These are phyloP conservation scores for Eolophus roseicapilla DNA, from an alignment of 2,113 vertebrate species.

Conservation along the genomic window DNA sequence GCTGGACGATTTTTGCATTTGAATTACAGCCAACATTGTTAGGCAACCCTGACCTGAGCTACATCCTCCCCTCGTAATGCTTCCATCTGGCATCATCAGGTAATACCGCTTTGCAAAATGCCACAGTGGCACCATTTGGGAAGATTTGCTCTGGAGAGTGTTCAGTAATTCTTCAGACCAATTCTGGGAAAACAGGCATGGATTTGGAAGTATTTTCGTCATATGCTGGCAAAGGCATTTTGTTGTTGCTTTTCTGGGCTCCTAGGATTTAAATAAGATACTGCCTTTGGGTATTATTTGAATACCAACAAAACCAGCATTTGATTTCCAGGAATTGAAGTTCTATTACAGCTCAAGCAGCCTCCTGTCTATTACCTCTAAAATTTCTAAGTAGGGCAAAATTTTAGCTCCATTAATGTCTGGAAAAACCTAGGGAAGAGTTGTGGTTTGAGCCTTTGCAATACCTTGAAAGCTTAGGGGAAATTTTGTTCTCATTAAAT, in stretches of 20 bases:
- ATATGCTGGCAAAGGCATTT: background rate
- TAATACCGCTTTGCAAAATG: background rate
- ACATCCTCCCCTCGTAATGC: background rate
- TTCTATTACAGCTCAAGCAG: background rate
- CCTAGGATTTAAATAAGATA: background rate
- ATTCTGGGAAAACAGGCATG: background rate
- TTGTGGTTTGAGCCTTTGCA: background rate
- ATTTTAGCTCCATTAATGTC: background rate
- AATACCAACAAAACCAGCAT: background rate
- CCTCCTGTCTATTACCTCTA: background rate
- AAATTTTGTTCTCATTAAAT: background rate
- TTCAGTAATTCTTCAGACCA: background rate
- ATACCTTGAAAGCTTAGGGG: background rate
- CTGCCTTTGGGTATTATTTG: background rate
- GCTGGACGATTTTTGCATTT: background rate
- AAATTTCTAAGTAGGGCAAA: background rate
- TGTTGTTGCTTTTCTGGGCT: background rate
- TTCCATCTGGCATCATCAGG: slow-evolving; percentile 42
- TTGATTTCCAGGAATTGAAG: background rate
- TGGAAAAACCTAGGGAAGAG: background rate
- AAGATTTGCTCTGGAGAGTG: background rate
- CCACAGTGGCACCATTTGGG: background rate
- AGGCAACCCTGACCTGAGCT: slow-evolving; percentile 20
- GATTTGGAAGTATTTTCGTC: background rate
- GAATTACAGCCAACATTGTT: slow-evolving; percentile 13